Evolutionary conservation across 30 jellyfish, hydroid and myxozoan species (phyloP).

Genomic region (Hydractinia echinata): DNA sequence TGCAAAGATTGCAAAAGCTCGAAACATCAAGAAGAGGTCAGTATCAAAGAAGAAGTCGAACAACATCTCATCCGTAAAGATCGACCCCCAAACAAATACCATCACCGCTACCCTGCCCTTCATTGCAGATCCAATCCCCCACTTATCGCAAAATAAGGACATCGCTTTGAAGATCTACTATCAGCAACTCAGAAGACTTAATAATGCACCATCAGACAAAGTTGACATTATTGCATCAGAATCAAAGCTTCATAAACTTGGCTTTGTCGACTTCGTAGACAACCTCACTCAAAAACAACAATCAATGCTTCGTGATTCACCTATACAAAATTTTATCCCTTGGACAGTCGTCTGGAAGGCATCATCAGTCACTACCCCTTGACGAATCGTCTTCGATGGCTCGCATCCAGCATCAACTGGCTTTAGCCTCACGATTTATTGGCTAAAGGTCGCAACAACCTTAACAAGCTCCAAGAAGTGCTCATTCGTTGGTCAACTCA

Average conservation of each 20-base stretch:
- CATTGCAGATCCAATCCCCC: not conserved
- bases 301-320: not conserved
- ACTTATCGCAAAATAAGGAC: not conserved
- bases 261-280: not conserved
- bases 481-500: slow-evolving; percentile 21
- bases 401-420: not conserved
- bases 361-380: slow-evolving; percentile 7
- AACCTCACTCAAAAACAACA: not conserved
- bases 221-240: not conserved
- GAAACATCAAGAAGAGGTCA: too few species aligned
- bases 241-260: not conserved
- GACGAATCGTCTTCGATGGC: slow-evolving; percentile 1
- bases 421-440: slow-evolving; percentile 2
- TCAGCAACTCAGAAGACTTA: too few species aligned
- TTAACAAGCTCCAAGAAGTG: slow-evolving; percentile 19
- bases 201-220: too few species aligned
- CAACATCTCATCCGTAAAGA: too few species aligned
- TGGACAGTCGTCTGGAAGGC: too few species aligned
- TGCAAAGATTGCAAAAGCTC: too few species aligned
- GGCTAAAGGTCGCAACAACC: slow-evolving; percentile 5
- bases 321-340: too few species aligned
- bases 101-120: slow-evolving; percentile 4
- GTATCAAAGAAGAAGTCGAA: too few species aligned
- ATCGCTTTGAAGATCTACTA: not conserved
- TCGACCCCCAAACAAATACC: too few species aligned